A percentile compares a stretch with the other conserved stretches of the same genome.
Conservation (phyloP, 2,888 invertebrate genomes). For the Ophion slaviceki region DNA sequence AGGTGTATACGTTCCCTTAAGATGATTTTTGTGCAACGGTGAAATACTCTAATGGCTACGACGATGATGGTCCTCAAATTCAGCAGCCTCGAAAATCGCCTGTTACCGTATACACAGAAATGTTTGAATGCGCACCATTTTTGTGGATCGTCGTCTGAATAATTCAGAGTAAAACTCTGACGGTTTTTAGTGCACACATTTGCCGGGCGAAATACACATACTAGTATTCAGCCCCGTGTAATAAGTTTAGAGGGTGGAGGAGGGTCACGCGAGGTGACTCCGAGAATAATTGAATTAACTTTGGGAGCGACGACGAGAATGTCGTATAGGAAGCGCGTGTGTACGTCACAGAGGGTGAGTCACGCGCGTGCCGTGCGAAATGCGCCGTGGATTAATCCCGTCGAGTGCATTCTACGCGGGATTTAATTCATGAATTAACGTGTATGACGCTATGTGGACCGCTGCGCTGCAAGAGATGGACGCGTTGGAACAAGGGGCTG, state of each 20-base stretch:
- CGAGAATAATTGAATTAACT: constrained; percentile 73
- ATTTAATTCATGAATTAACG: constrained; percentile 70
- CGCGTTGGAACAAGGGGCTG: neutral
- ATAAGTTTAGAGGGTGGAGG: constrained; percentile 36
- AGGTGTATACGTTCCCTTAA: no score
- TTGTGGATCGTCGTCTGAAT: constrained; percentile 54
- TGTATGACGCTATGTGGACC: constrained; percentile 14
- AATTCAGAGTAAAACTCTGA: constrained; percentile 57
- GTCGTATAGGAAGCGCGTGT: constrained; percentile 55
- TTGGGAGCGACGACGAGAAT: constrained; percentile 68
- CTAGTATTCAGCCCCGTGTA: constrained; percentile 1
- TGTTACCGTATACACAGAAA: neutral
- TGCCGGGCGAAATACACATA: constrained; percentile 6
- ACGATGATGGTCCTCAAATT: no score
- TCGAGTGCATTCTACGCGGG: constrained; percentile 65
- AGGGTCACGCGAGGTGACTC: constrained; percentile 56
- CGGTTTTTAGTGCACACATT: constrained; percentile 33
- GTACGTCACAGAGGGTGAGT: neutral
- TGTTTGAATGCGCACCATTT: constrained; percentile 41
- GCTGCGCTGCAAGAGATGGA: constrained; percentile 36
- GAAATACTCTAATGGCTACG: no score
- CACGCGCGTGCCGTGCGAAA: constrained; percentile 58
- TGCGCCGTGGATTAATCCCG: constrained; percentile 69
- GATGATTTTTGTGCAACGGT: no score
- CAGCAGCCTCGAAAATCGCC: no score